Evolutionary conservation across 2,888 invertebrate species (phyloP).

Genomic region (Petrolisthes manimaculis): DNA sequence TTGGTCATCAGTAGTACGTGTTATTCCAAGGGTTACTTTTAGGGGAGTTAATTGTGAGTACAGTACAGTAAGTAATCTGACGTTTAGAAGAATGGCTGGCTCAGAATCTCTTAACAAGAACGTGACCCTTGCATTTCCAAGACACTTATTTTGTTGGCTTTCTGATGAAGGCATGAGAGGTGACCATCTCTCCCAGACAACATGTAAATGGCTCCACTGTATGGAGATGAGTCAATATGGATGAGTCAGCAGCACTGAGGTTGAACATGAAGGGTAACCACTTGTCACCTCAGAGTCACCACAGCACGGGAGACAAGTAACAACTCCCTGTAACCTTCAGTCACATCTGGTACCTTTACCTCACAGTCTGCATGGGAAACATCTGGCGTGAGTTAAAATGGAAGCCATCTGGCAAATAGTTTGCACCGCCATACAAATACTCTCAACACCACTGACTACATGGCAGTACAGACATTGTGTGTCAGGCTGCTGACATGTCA

Average conservation of each 20-base stretch:
- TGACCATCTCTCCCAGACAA: neutral
- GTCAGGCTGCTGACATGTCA: neutral
- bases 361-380: slow-evolving; percentile 50
- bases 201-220: neutral
- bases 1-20: no score
- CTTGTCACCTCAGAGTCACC: neutral
- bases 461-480: slow-evolving; percentile 27
- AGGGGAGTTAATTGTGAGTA: no score
- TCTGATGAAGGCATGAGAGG: neutral
- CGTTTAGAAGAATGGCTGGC: no score
- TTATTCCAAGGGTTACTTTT: no score
- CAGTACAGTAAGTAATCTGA: no score
- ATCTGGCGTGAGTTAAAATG: slow-evolving; percentile 53
- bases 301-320: neutral
- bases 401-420: slow-evolving; percentile 61
- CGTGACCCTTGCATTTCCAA: no score
- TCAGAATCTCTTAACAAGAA: no score
- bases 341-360: slow-evolving; percentile 44
- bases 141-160: neutral
- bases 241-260: neutral
- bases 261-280: neutral
- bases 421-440: slow-evolving; percentile 47
- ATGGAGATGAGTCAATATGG: no score
- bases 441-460: slow-evolving; percentile 57
- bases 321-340: slow-evolving; percentile 2